phyloP scores from a whole-genome alignment of 2,113 vertebrate genomes.

The Actenoides hombroni region DNA sequence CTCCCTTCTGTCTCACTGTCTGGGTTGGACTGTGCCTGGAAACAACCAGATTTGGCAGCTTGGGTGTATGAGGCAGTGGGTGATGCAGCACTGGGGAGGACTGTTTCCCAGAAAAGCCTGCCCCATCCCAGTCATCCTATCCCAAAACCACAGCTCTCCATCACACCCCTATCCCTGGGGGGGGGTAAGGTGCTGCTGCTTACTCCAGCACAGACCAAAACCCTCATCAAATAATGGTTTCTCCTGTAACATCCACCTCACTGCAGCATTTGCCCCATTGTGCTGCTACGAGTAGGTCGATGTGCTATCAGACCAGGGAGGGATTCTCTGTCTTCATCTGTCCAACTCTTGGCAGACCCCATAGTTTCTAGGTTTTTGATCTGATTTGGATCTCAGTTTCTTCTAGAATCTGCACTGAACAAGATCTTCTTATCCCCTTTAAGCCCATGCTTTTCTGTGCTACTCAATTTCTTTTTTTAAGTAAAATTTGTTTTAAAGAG shows the following conservation, averaged over 20 bases:
- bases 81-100: rapidly evolving
- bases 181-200: background rate
- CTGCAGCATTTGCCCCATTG: rapidly evolving
- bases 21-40: background rate
- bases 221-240: background rate
- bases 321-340: background rate
- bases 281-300: rapidly evolving
- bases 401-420: background rate
- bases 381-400: background rate
- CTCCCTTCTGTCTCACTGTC: background rate
- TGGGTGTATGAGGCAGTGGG: rapidly evolving
- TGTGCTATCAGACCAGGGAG: background rate
- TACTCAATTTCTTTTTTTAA: background rate
- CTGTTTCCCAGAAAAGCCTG: background rate
- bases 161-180: too few species aligned
- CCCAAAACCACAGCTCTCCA: background rate
- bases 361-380: background rate
- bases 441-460: background rate
- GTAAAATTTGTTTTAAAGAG: background rate
- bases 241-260: background rate
- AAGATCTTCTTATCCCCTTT: background rate
- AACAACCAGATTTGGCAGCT: background rate
- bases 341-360: background rate
- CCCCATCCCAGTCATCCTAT: too few species aligned
- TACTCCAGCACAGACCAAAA: background rate